A percentile compares a stretch with the other conserved stretches of the same genome.
phyloP scores from a whole-genome alignment of 64 coral and sea anemone species.

The Actinia tenebrosa region DNA sequence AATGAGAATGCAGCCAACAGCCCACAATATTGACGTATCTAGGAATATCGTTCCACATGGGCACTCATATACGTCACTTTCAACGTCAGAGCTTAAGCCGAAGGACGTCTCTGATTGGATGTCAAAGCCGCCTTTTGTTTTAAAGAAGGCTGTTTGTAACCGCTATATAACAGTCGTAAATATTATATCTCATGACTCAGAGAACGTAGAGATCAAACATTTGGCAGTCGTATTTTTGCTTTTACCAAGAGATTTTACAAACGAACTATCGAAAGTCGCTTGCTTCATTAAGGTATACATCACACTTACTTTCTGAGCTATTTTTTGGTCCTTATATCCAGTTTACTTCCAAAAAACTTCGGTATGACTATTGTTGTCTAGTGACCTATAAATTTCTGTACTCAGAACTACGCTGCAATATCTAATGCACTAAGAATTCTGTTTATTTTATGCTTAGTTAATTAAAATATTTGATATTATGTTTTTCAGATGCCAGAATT shows the following conservation, averaged over 20 bases:
- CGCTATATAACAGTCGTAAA: background rate
- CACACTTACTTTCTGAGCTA: background rate
- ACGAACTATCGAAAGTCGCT: background rate
- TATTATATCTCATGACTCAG: background rate
- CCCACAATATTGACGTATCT: slow-evolving; percentile 19
- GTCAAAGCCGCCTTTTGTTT: background rate
- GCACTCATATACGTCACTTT: background rate
- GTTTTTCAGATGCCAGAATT: slow-evolving; percentile 58
- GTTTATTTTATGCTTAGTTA: background rate
- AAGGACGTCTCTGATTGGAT: background rate
- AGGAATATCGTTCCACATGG: background rate
- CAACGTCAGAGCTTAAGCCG: background rate
- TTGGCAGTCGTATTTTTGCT: background rate
- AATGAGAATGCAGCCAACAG: background rate
- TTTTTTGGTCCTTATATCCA: background rate
- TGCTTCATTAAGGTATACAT: background rate
- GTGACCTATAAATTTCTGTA: background rate
- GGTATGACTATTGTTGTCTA: background rate
- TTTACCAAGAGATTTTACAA: background rate
- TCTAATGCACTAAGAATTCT: background rate
- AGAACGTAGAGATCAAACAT: background rate
- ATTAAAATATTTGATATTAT: background rate
- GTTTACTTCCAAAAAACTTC: too few relatives aligned
- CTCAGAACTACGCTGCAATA: background rate
- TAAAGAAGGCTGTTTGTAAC: background rate